Percentiles rank a stretch among this genome's conserved stretches.
Evolutionary conservation across 2,113 vertebrate genomes (phyloP).

Genomic region (Laticauda colubrina): DNA sequence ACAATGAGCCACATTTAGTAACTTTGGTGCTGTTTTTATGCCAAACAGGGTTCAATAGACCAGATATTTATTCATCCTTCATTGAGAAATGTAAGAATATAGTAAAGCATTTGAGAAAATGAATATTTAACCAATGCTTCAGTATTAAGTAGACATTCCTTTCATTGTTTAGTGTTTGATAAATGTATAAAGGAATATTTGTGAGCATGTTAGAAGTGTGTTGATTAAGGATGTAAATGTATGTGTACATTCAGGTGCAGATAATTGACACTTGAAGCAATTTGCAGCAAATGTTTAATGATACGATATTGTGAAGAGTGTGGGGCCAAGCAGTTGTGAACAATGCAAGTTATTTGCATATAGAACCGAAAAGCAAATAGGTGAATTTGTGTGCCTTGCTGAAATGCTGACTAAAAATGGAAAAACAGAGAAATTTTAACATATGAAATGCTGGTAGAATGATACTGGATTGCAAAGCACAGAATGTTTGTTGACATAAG

Average conservation of each 20-base stretch:
- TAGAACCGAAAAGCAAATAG: neutral
- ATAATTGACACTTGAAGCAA: neutral
- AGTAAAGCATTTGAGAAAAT: neutral
- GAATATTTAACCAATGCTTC: neutral
- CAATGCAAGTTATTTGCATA: neutral
- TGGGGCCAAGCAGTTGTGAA: neutral
- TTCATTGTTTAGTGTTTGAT: neutral
- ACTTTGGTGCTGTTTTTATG: neutral
- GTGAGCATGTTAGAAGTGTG: neutral
- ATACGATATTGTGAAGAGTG: neutral
- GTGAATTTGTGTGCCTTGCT: neutral
- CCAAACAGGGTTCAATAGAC: neutral
- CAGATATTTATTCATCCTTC: neutral
- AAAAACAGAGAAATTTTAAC: neutral
- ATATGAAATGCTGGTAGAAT: neutral
- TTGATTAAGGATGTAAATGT: neutral
- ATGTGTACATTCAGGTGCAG: neutral
- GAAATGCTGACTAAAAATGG: neutral
- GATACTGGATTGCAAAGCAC: neutral
- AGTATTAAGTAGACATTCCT: neutral
- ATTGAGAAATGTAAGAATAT: neutral
- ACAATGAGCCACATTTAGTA: neutral
- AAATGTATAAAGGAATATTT: neutral
- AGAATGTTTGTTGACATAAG: too few species aligned
- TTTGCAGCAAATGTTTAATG: neutral